These are phyloP conservation scores for Zelostemma sp. DNA, from an alignment of 1,140 invertebrate species.

Conservation along the genomic window DNA sequence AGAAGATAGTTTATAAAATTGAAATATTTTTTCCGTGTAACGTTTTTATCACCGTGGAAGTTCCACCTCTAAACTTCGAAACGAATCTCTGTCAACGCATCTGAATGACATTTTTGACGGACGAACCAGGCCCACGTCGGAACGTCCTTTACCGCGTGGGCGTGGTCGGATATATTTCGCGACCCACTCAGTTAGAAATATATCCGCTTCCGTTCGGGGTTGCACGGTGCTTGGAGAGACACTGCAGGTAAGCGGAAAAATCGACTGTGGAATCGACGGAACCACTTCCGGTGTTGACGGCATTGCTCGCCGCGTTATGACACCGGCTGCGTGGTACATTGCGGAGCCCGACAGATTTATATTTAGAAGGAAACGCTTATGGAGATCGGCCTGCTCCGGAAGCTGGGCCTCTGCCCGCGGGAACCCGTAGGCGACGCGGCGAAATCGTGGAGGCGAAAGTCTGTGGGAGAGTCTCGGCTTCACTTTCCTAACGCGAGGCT, in stretches of 20 bases:
- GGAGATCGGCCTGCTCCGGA: conserved; percentile 39
- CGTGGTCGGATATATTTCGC: background rate
- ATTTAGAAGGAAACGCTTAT: conserved; percentile 44
- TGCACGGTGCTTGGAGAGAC: background rate
- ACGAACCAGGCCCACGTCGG: no score
- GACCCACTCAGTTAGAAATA: conserved; percentile 5
- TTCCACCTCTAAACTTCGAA: no score
- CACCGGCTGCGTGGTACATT: background rate
- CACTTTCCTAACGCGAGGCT: background rate
- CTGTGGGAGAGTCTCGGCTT: conserved; percentile 7
- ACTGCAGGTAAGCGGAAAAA: conserved; percentile 45
- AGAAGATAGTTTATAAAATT: no score
- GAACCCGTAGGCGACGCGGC: conserved; percentile 9
- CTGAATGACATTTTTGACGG: no score
- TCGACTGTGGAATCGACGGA: conserved; percentile 39
- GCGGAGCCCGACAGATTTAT: conserved; percentile 20
- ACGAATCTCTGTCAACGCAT: no score
- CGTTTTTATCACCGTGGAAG: no score
- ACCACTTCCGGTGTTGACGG: conserved; percentile 29
- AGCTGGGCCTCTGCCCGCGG: background rate
- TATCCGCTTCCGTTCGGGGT: conserved; percentile 8
- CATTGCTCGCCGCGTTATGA: background rate
- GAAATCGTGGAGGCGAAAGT: conserved; percentile 19
- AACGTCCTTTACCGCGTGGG: no score
- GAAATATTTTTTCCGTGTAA: no score